Base-by-base conservation (phyloP, 2,113 vertebrate genomes). In the Hymenochirus boettgeri region DNA sequence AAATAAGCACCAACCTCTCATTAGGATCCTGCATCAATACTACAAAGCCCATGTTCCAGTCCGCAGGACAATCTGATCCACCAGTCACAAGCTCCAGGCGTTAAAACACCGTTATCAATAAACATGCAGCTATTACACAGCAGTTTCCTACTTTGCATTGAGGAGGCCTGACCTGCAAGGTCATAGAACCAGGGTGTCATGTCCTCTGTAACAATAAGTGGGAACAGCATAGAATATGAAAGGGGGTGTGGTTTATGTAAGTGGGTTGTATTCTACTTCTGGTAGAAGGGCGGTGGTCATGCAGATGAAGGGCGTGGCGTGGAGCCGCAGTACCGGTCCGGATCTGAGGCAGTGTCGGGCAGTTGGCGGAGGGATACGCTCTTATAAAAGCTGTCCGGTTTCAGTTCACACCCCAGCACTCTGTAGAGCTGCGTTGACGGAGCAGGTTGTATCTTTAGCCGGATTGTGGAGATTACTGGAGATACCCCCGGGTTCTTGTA, bases 301-400 rank as follows among this genome's bases (percentile, higher is more conserved):
- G 54, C 19, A 29, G 54, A 4, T 15, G 18, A 6, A 35, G 71
- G 75, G 80, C 73, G 73, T 76, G 35, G 33, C 48, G 7, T 61
- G 61, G 50, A 26, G 35, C 56, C 62, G 78, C 80, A 73, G 75
- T 69, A 57, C 67, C 65, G 71, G 77, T n/a, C 61, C 70, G 39
- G 39, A 39, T 24, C 58, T 50, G 58, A 24, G 29, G 71, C 45
- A 57, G 65, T 65, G 75, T 65, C 57, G 50, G 75, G 53, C 56
- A 51, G 73, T 71, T 61, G 82, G 87, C 87, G 86, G 87, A 88
- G 82, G 86, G 85, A 89, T 89, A 89, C n/a, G 25, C 21, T 17
- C 39, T 75, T 86, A 86, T 89, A 85, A 82, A 85, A 64, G 21
- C 0, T 15, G 11, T 45, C 47, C 35, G 72, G 70, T 65, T 75